Evolutionary conservation across 2,113 vertebrate genomes (phyloP).

Genomic region (Plecturocebus donacophilus): DNA sequence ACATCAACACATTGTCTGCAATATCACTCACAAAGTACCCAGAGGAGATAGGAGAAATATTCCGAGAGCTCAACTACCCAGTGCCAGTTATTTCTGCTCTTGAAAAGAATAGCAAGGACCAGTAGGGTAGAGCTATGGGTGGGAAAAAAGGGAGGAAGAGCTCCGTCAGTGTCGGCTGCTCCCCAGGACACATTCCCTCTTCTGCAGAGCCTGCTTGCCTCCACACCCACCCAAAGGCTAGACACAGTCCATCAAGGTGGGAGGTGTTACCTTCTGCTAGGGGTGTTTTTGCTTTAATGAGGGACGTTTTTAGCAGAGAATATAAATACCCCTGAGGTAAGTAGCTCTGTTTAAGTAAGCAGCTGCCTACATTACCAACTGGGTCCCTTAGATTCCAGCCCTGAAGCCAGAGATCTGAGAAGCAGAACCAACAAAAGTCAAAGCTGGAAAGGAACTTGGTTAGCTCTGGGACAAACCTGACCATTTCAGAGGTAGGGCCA

Average conservation of each 20-base stretch:
- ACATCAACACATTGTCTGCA: background rate
- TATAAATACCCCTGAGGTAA: no score
- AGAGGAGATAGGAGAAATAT: background rate
- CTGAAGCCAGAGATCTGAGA: background rate
- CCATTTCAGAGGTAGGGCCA: background rate
- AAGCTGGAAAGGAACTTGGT: no score
- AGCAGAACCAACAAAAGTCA: background rate
- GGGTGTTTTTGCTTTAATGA: background rate
- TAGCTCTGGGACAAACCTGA: no score
- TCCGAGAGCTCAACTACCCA: background rate
- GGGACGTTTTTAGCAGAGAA: no score
- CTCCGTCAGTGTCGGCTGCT: rapidly evolving
- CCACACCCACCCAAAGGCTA: no score
- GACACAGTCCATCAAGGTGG: rapidly evolving
- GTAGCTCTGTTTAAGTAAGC: no score
- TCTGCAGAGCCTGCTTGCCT: no score
- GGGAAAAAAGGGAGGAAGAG: no score
- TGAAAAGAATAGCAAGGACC: background rate
- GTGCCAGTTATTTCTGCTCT: background rate
- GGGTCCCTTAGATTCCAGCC: background rate
- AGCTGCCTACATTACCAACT: background rate
- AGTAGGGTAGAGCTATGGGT: background rate
- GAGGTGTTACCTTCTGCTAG: background rate
- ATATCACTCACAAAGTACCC: background rate
- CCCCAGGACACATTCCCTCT: no score